Evolutionary conservation across 2,888 invertebrate genomes (phyloP).

Genomic region (Drosophila prolongata): DNA sequence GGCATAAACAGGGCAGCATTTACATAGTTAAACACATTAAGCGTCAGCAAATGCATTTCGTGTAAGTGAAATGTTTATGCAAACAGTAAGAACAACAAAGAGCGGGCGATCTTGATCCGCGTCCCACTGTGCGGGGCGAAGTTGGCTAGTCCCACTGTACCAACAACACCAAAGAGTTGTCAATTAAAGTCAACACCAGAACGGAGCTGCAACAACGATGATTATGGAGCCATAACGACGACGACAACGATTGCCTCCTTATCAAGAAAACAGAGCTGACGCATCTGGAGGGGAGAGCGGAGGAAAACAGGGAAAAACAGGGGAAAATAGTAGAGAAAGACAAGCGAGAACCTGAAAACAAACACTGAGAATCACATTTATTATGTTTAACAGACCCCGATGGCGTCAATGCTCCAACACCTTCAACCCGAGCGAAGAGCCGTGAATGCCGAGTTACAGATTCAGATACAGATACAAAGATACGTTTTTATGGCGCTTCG

Average conservation of each 20-base stretch:
- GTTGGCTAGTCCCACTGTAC: constrained; percentile 38
- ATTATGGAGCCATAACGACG: constrained; percentile 49
- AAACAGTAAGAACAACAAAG: constrained; percentile 57
- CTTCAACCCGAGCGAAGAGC: constrained; percentile 43
- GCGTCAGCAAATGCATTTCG: constrained; percentile 57
- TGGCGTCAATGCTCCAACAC: constrained; percentile 70
- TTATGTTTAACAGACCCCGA: constrained; percentile 77
- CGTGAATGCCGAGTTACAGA: constrained; percentile 40
- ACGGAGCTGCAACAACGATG: constrained; percentile 36
- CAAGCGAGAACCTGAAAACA: constrained; percentile 52
- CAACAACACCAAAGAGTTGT: constrained; percentile 64
- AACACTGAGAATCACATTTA: constrained; percentile 71
- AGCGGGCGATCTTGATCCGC: constrained; percentile 17
- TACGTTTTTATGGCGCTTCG: constrained; percentile 68
- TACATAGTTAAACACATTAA: constrained; percentile 78
- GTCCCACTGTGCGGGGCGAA: constrained; percentile 10
- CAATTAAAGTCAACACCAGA: constrained; percentile 77
- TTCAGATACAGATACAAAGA: constrained; percentile 42
- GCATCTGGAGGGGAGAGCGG: constrained; percentile 45
- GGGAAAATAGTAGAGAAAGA: background rate
- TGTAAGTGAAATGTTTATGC: constrained; percentile 74
- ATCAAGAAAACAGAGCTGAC: constrained; percentile 35
- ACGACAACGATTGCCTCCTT: constrained; percentile 26
- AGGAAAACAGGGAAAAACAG: background rate
- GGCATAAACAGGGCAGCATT: constrained; percentile 68